A percentile compares a stretch with the other conserved stretches of the same genome.
Evolutionary conservation across 2,888 invertebrate genomes (phyloP).

Genomic region (Ecdyonurus torrentis): DNA sequence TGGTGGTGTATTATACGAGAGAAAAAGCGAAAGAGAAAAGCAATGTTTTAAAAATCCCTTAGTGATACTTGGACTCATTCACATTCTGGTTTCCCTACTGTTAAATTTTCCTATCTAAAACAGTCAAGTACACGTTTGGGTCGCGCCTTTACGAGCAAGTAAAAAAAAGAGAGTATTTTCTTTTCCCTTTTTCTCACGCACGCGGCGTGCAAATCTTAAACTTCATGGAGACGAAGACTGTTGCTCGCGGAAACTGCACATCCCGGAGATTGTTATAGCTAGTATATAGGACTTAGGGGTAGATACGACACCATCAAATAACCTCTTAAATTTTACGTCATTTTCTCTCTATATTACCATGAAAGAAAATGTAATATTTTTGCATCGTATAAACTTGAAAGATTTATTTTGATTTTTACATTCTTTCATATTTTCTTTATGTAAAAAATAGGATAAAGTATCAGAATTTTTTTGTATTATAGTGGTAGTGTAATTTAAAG

Average conservation of each 20-base stretch:
- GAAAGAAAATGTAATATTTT: background rate
- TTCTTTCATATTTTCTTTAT: too few relatives aligned
- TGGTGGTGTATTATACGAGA: too few relatives aligned
- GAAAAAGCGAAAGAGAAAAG: background rate
- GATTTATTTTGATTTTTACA: background rate
- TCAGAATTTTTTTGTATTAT: too few relatives aligned
- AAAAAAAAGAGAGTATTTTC: background rate
- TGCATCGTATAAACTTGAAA: background rate
- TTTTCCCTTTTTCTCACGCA: background rate
- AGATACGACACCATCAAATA: background rate
- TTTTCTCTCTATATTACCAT: background rate
- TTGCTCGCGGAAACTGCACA: background rate
- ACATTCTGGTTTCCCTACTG: background rate
- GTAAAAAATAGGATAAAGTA: too few relatives aligned
- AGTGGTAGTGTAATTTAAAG: too few relatives aligned
- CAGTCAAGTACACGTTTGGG: constrained; percentile 9
- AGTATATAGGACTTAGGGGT: background rate
- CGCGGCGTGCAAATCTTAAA: background rate
- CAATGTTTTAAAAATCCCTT: background rate
- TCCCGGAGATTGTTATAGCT: background rate
- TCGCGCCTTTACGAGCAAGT: constrained; percentile 8
- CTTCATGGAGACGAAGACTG: background rate
- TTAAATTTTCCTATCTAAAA: background rate
- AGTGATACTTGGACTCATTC: background rate
- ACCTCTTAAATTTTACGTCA: background rate